These are phyloP conservation scores for Cyanoramphus novaezelandiae DNA, from an alignment of 2,113 vertebrate genomes.

Conservation along the genomic window DNA sequence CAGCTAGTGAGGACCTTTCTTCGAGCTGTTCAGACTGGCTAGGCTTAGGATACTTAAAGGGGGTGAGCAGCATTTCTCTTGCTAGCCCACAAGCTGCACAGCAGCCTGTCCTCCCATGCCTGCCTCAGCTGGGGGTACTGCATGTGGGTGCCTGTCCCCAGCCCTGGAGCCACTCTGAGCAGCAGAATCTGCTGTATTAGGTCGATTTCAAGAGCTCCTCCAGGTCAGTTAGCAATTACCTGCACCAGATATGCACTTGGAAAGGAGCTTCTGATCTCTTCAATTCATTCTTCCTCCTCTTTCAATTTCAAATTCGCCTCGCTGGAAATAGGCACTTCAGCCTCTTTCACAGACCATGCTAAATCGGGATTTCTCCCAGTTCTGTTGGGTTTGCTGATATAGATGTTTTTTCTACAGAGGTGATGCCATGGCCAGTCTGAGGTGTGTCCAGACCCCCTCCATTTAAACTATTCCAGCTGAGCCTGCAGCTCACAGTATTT, in stretches of 20 bases:
- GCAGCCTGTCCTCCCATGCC: background rate
- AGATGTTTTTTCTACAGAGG: conserved; percentile 36
- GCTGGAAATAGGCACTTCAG: conserved; percentile 60
- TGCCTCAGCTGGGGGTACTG: background rate
- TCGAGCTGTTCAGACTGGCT: background rate
- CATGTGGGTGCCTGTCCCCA: background rate
- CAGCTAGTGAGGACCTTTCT: background rate
- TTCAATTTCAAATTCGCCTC: conserved; percentile 60
- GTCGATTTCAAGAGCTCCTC: conserved; percentile 60
- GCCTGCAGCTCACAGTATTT: background rate
- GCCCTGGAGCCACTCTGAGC: background rate
- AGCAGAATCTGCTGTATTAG: conserved; percentile 44
- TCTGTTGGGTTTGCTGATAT: conserved; percentile 57
- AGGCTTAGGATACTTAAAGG: background rate
- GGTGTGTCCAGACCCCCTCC: background rate
- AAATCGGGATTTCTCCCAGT: conserved; percentile 59
- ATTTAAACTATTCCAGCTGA: background rate
- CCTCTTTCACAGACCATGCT: conserved; percentile 57
- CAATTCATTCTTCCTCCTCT: conserved; percentile 58
- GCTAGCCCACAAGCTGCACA: accelerated
- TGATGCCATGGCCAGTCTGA: background rate
- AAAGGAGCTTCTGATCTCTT: conserved; percentile 64
- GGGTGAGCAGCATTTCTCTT: background rate
- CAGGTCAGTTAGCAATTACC: conserved; percentile 68
- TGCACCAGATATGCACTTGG: conserved; percentile 48